Evolutionary conservation across 2,797 vertebrate species (phyloP).

Genomic region (Cuculus canorus): DNA sequence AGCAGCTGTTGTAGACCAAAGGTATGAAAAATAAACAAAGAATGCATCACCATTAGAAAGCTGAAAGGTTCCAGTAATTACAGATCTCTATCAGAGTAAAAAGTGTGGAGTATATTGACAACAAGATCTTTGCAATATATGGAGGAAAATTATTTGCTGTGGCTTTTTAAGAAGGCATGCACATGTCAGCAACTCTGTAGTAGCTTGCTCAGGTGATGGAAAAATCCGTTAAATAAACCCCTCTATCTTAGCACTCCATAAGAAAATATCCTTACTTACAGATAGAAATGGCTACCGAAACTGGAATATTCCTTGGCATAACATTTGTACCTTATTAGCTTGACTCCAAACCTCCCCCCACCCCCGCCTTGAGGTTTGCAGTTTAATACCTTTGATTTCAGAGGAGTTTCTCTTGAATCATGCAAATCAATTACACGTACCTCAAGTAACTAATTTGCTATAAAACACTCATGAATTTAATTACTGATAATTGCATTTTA

Average conservation of each 20-base stretch:
- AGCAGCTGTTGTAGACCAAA: conserved; percentile 23
- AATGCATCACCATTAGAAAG: conserved; percentile 4
- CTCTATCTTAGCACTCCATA: neutral
- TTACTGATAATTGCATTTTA: conserved; percentile 30
- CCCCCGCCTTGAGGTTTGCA: rapidly evolving
- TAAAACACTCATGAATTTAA: conserved; percentile 25
- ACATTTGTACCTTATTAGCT: neutral
- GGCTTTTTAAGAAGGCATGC: neutral
- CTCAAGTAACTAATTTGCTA: conserved; percentile 13
- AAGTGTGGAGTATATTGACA: neutral
- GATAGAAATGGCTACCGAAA: neutral
- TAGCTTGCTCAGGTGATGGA: neutral
- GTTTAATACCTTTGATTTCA: neutral
- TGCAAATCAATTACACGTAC: neutral
- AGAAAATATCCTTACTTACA: neutral
- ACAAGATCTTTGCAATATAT: neutral
- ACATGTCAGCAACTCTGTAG: neutral
- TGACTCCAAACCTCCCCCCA: no score
- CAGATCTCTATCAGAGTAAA: neutral
- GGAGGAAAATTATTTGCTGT: neutral
- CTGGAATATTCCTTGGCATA: neutral
- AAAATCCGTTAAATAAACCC: neutral
- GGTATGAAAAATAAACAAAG: conserved; percentile 35
- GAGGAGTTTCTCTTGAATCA: neutral
- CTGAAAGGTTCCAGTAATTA: conserved; percentile 13